These are phyloP conservation scores for Lampropteryx suffumata DNA, from an alignment of 2,888 invertebrate species.

Conservation along the genomic window DNA sequence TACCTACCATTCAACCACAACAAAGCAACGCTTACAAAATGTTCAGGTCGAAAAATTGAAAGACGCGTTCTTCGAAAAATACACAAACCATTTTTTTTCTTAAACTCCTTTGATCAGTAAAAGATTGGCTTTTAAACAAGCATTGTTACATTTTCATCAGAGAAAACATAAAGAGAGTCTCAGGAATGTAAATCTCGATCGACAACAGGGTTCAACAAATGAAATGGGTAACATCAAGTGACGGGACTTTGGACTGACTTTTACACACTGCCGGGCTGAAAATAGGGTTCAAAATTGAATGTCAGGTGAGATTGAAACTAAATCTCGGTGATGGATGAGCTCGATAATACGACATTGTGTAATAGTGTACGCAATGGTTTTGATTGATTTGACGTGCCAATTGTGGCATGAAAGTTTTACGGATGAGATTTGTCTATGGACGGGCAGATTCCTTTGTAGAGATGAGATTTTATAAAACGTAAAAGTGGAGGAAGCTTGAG, in stretches of 20 bases:
- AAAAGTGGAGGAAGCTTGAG: too few relatives aligned
- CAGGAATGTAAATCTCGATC: constrained; percentile 22
- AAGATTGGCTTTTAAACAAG: constrained; percentile 18
- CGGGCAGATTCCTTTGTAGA: constrained; percentile 9
- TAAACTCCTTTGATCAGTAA: constrained; percentile 11
- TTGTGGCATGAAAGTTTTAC: constrained; percentile 22
- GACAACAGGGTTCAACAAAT: constrained; percentile 28
- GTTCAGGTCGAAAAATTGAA: too few relatives aligned
- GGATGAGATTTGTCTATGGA: constrained; percentile 13
- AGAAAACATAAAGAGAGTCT: constrained; percentile 12
- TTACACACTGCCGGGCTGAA: background rate
- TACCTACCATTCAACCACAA: too few relatives aligned
- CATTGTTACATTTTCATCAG: constrained; percentile 24
- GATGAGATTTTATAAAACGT: background rate
- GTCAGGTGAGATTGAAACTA: constrained; percentile 13
- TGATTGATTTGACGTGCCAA: constrained; percentile 34
- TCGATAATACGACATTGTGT: constrained; percentile 34
- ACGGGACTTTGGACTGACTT: constrained; percentile 6
- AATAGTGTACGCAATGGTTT: constrained; percentile 23
- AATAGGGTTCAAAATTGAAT: constrained; percentile 20
- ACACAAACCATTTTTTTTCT: background rate
- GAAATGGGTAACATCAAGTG: constrained; percentile 31
- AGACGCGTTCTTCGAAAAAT: background rate
- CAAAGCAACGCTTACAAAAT: too few relatives aligned
- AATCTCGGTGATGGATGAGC: constrained; percentile 38